Evolutionary conservation across 1,140 invertebrate genomes (phyloP).

Genomic region (Babylonia areolata): DNA sequence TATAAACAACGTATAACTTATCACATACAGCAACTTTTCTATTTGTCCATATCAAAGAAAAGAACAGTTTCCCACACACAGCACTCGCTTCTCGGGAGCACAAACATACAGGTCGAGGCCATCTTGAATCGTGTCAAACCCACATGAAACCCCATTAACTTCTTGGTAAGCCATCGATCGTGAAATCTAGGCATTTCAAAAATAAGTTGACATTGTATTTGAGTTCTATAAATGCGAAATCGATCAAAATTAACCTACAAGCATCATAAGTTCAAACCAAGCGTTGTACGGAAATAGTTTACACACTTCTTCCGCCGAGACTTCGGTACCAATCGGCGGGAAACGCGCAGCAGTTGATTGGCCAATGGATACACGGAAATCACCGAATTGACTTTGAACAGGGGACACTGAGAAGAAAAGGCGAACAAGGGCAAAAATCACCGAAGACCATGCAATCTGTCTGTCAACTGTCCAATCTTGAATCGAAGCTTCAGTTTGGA

Average conservation of each 20-base stretch:
- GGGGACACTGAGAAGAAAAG: slow-evolving; percentile 6
- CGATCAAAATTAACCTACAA: slow-evolving; percentile 21
- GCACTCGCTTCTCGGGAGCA: background rate
- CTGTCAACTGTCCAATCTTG: too few species aligned
- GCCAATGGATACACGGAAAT: slow-evolving; percentile 29
- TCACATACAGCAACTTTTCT: too few species aligned
- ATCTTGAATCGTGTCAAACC: slow-evolving; percentile 27
- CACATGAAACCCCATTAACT: background rate
- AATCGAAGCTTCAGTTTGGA: too few species aligned
- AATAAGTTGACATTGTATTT: background rate
- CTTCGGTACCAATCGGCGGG: slow-evolving; percentile 35
- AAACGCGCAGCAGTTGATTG: slow-evolving; percentile 33
- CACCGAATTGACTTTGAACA: slow-evolving; percentile 22
- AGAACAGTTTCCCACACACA: background rate
- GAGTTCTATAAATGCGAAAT: background rate
- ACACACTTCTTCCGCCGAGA: slow-evolving; percentile 39
- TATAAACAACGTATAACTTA: too few species aligned
- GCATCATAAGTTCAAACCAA: slow-evolving; percentile 24
- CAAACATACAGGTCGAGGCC: slow-evolving; percentile 13
- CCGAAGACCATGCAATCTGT: too few species aligned
- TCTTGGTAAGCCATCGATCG: background rate
- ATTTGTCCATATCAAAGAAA: background rate
- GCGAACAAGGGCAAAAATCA: background rate
- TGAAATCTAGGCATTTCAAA: background rate
- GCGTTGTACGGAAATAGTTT: slow-evolving; percentile 27